phyloP scores from a whole-genome alignment of 2,888 invertebrate genomes.

The Lymantria monacha region DNA sequence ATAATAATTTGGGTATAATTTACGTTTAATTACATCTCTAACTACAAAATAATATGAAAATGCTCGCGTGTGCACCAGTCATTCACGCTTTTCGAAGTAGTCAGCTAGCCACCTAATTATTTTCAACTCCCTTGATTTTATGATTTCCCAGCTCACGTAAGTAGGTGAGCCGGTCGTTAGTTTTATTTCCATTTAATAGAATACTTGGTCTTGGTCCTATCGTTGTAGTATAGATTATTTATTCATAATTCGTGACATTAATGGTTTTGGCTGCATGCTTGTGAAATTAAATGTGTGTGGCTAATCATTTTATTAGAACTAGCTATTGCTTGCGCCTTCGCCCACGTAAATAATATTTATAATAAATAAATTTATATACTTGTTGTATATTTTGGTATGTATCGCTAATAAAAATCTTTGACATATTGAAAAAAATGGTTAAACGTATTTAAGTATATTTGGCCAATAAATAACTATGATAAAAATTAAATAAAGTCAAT shows the following conservation, averaged over 20 bases:
- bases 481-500: no score
- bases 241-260: slow-evolving; percentile 3
- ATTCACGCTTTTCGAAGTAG: slow-evolving; percentile 57
- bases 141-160: slow-evolving; percentile 50
- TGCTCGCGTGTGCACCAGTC: slow-evolving; percentile 65
- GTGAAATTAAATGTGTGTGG: neutral
- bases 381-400: no score
- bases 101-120: slow-evolving; percentile 57
- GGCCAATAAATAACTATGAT: no score
- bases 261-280: neutral
- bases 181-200: slow-evolving; percentile 34
- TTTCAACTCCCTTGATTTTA: slow-evolving; percentile 60
- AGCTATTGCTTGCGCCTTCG: no score
- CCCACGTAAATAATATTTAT: no score
- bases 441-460: no score
- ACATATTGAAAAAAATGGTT: no score
- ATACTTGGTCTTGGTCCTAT: slow-evolving; percentile 7
- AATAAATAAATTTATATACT: no score
- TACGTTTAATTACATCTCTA: slow-evolving; percentile 68
- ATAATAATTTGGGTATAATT: slow-evolving; percentile 58
- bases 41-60: slow-evolving; percentile 72
- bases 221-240: slow-evolving; percentile 1
- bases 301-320: neutral
- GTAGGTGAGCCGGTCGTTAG: slow-evolving; percentile 19
- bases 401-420: no score